Evolutionary conservation across 37 sponge, comb jelly and placozoan species (phyloP), one percentile per base, ranked within the genome.

Genomic region (Halisarca cf. caerulea): DNA sequence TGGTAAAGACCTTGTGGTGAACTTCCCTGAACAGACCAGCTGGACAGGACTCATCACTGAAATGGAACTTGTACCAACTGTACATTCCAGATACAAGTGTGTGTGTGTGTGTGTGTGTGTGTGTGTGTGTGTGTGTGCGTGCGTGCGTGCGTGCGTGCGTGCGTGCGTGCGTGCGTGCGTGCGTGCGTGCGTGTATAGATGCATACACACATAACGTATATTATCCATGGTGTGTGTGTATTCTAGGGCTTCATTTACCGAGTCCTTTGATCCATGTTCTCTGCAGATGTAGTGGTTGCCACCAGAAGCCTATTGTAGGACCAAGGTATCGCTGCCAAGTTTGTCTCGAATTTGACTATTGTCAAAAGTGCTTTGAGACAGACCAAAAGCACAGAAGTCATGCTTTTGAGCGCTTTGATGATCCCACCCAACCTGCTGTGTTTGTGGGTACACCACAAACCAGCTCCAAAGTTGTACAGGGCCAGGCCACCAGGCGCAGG

Each of bases 21-120:
- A 97, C 86, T 97, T 95, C 58, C 89, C 95, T 2, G 98, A 97
- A 73, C 98, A 97, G 84, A 90, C 61, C 79, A 95, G 90, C 88
- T 97, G 98, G 98, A 97, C 95, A 15, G 98, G 95, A 59, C 86
- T 88, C 78, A 93, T 97, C 33, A 74, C 95, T 18, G 98, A 97
- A 64, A 92, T 97, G 98, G 98, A 97, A 44, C 59, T 91, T n/a
- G 95, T 95, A 7, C 95, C 95, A 42, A 85, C 93, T 0, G 86
- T 84, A 24, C 95, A 95, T 53, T 87, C 86, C 21, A 37, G 94
- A 47, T 90, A 89, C 55, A 84, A 37, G 93, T 93, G 33, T 81
- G 57, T 53, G 35, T 41, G 20, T 30, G 53, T 70, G 70, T 2
- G 55, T 69, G 84, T 44, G 84, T 36, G 72, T 53, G 74, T 27